Evolutionary conservation across 35 echinoderm and acorn worm species (phyloP).

Genomic region (Amphiura filiformis): DNA sequence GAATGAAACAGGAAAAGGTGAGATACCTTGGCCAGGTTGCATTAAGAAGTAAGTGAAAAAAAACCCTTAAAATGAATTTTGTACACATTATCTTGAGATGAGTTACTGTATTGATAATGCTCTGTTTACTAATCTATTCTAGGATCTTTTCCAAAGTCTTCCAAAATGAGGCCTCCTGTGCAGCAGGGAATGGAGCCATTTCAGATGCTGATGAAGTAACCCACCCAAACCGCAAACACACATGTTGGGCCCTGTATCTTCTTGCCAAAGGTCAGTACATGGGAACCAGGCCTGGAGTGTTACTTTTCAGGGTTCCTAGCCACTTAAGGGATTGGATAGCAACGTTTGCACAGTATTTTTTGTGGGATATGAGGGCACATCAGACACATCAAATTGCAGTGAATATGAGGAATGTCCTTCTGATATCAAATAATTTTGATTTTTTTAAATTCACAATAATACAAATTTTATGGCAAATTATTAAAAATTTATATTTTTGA

Average conservation of each 20-base stretch:
- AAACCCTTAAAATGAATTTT: too few relatives aligned
- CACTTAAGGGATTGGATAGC: too few relatives aligned
- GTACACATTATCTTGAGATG: too few relatives aligned
- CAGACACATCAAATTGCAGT: too few relatives aligned
- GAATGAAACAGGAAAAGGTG: too few relatives aligned
- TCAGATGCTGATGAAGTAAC: constrained; percentile 7
- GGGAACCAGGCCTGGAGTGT: not conserved
- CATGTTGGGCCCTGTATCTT: constrained; percentile 65
- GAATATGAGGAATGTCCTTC: not conserved
- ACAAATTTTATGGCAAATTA: too few relatives aligned
- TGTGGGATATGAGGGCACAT: not conserved
- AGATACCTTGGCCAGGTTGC: too few relatives aligned
- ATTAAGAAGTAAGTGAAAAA: too few relatives aligned
- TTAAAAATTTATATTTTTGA: too few relatives aligned
- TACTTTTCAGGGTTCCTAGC: not conserved
- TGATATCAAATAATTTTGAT: not conserved
- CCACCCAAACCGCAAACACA: constrained; percentile 16
- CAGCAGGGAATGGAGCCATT: not conserved
- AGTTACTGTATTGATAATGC: not conserved
- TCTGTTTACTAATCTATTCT: not conserved
- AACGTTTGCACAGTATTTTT: not conserved
- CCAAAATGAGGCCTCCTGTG: constrained; percentile 1
- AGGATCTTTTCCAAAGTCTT: constrained; percentile 30
- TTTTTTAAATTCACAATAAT: not conserved
- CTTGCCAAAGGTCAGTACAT: constrained; percentile 62